Percentiles rank a stretch among this genome's conserved stretches.
Conservation (phyloP, 1,140 invertebrate genomes). For the Plutomurus gul region DNA sequence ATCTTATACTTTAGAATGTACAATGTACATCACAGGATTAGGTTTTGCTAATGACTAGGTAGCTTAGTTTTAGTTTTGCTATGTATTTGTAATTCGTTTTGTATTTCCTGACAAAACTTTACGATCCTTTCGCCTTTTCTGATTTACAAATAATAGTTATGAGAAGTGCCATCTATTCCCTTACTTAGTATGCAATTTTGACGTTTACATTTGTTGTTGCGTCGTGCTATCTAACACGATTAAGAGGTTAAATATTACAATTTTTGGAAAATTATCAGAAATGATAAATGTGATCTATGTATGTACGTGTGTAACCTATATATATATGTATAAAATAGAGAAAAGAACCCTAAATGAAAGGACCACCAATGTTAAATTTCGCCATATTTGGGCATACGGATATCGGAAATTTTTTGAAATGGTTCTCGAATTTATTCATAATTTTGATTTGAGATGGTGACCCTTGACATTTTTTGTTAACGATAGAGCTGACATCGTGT, state of each 20-base stretch:
- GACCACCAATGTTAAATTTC: neutral
- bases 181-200: neutral
- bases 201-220: neutral
- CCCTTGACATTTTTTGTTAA: no score
- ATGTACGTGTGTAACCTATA: slow-evolving; percentile 1
- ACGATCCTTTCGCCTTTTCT: neutral
- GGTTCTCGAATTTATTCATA: no score
- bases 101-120: neutral
- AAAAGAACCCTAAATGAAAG: neutral
- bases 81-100: neutral
- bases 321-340: no score
- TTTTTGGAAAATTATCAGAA: neutral
- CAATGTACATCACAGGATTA: no score
- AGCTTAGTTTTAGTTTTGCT: neutral
- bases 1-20: neutral
- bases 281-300: slow-evolving; percentile 25
- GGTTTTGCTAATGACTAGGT: neutral
- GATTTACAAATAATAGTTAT: neutral
- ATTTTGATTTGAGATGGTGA: no score
- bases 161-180: slow-evolving; percentile 9
- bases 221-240: neutral
- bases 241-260: neutral
- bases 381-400: no score
- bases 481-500: no score
- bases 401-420: no score